Evolutionary conservation across 2,797 vertebrate genomes (phyloP), one percentile per base, ranked within the genome.

Genomic region (Hemibagrus guttatus): DNA sequence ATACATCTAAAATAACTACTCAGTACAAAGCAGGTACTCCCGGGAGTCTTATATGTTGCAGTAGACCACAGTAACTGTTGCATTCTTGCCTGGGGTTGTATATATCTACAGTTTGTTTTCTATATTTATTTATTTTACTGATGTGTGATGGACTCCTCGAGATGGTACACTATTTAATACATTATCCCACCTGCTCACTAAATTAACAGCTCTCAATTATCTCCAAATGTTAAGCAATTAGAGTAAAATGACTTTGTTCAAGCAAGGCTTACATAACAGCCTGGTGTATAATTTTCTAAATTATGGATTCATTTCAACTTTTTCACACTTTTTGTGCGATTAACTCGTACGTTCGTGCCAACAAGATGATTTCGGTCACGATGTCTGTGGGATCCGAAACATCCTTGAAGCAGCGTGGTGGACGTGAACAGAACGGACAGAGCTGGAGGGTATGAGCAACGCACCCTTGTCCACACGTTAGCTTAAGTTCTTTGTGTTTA

Each of bases 391-490:
- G 14, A 42, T 54, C 7, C 17, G n/a, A 69, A 80, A 52, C 23
- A 26, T 12, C 23, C 7, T 12, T 8, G 56, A 28, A 76, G 46
- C 49, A 58, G 35, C 16, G 9, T 61, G 54, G 13, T 61, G n/a
- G 21, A 71, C 6, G 13, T 52, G 54, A 61, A 71, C 19, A 84
- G 31, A 81, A 76, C 75, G 46, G 88, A 56, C 35, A 76, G 14
- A 35, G 84, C 64, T 85, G 1, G 42, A 69, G 46, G 13, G 80
- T 89, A 87, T 91, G 92, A 93, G 91, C 91, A 92, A 81, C 91
- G 87, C 59, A n/a, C 87, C 87, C 89, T 92, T 90, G 90, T 92
- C 90, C 91, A 92, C 91, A 91, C 91, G 91, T 91, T 91, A 91
- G 90, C 42, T 87, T 63, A 88, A 85, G 61, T 86, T 54, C 64